A percentile compares a stretch with the other conserved stretches of the same genome.
Conservation (phyloP, 2,797 vertebrate species). For the Artibeus lituratus region DNA sequence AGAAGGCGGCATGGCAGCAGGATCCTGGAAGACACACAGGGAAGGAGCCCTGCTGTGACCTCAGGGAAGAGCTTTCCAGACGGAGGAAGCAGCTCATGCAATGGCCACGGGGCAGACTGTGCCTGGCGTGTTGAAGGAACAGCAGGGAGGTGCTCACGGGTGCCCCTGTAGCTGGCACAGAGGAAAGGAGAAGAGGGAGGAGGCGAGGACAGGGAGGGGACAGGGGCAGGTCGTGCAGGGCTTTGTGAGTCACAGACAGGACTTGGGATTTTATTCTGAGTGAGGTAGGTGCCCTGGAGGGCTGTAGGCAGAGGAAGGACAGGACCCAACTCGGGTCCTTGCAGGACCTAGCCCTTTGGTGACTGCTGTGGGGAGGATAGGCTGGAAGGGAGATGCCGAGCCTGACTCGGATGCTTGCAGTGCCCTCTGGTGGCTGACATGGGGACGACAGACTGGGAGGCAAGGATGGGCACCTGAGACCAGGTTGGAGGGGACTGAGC, state of each 20-base stretch:
- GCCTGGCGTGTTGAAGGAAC: not conserved
- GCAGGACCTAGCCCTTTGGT: not conserved
- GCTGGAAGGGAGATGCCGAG: too few species aligned
- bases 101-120: not conserved
- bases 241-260: not conserved
- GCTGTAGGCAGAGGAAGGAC: not conserved
- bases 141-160: not conserved
- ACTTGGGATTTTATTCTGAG: not conserved
- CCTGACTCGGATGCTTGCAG: too few species aligned
- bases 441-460: too few species aligned
- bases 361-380: not conserved
- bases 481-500: not conserved
- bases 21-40: not conserved
- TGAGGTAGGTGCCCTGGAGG: not conserved
- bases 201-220: too few species aligned
- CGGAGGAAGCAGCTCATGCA: not conserved
- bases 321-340: not conserved
- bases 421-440: not conserved
- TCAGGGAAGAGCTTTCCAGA: not conserved
- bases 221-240: not conserved
- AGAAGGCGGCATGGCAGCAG: not conserved
- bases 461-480: rapidly evolving
- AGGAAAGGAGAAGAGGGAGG: not conserved
- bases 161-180: not conserved
- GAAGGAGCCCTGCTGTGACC: not conserved